Evolutionary conservation across 2,113 vertebrate genomes (phyloP).

Genomic region (Tamias sibiricus): DNA sequence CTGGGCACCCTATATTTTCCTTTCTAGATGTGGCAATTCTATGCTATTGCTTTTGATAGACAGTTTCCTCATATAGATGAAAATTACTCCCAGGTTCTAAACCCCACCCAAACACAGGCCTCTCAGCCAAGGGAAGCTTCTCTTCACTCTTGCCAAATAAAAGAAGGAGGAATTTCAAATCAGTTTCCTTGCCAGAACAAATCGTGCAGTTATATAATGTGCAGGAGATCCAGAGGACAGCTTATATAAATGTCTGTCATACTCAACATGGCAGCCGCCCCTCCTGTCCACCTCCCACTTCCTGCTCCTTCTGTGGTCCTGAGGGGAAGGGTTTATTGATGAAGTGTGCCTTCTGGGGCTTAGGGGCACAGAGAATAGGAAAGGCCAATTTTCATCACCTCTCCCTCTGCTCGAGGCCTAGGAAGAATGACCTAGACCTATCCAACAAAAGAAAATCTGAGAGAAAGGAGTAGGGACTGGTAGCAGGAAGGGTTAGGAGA

Average conservation of each 20-base stretch:
- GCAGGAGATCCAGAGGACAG: not conserved
- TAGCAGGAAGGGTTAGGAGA: accelerated
- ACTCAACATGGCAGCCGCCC: not conserved
- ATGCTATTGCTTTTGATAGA: not conserved
- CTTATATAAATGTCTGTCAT: not conserved
- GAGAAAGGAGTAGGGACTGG: not conserved
- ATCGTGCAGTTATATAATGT: not conserved
- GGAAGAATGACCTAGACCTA: not conserved
- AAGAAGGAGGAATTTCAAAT: not conserved
- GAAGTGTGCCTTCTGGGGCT: not conserved
- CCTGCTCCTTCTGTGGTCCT: not conserved
- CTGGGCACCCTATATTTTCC: not conserved
- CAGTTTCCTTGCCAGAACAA: not conserved
- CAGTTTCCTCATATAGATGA: not conserved
- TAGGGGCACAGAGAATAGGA: not conserved
- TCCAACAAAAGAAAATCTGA: not conserved
- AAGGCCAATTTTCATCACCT: not conserved
- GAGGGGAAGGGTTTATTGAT: not conserved
- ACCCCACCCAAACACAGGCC: not conserved
- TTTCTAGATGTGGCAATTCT: not conserved
- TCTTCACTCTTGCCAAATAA: not conserved
- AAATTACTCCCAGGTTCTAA: not conserved
- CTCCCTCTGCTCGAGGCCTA: not conserved
- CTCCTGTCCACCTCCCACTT: not conserved
- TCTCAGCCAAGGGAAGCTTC: not conserved